phyloP scores from a whole-genome alignment of 2,113 vertebrate genomes.

The Bagarius yarrelli region DNA sequence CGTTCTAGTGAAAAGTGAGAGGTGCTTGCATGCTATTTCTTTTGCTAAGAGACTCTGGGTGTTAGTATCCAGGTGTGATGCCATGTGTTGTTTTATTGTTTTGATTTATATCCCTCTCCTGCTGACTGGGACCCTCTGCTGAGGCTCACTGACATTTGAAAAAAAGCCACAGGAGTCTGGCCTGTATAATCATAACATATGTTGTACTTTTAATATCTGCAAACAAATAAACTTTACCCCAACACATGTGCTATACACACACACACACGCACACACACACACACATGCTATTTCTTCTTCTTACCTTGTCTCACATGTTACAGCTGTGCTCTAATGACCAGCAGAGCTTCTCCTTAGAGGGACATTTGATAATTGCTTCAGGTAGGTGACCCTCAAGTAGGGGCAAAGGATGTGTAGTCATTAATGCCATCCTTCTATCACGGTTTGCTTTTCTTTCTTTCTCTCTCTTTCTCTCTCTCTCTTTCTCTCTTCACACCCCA shows the following conservation, averaged over 20 bases:
- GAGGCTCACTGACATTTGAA: slow-evolving; percentile 50
- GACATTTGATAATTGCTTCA: slow-evolving; percentile 62
- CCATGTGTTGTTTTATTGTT: slow-evolving; percentile 46
- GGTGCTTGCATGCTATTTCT: slow-evolving; percentile 4
- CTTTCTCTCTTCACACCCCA: slow-evolving; percentile 42
- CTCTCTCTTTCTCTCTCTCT: slow-evolving; percentile 38
- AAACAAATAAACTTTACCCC: slow-evolving; percentile 43
- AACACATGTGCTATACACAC: slow-evolving; percentile 26
- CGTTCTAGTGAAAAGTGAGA: not conserved
- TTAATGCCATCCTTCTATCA: slow-evolving; percentile 60
- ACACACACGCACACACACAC: too few species aligned
- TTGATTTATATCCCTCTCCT: slow-evolving; percentile 35
- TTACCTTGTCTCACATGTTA: too few species aligned
- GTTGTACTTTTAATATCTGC: slow-evolving; percentile 30
- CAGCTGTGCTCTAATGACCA: slow-evolving; percentile 58
- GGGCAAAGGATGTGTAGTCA: slow-evolving; percentile 62
- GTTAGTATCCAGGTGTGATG: slow-evolving; percentile 39
- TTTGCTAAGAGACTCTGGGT: slow-evolving; percentile 28
- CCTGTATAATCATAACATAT: slow-evolving; percentile 27
- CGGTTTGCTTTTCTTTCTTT: not conserved
- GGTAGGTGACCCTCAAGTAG: slow-evolving; percentile 64
- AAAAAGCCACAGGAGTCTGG: slow-evolving; percentile 40
- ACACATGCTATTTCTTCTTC: too few species aligned
- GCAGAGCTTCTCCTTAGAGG: slow-evolving; percentile 56
- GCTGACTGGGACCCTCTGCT: slow-evolving; percentile 45